Percentiles rank a stretch among this genome's conserved stretches.
Conservation (phyloP, 2,113 vertebrate genomes). For the Lagopus leucura region DNA sequence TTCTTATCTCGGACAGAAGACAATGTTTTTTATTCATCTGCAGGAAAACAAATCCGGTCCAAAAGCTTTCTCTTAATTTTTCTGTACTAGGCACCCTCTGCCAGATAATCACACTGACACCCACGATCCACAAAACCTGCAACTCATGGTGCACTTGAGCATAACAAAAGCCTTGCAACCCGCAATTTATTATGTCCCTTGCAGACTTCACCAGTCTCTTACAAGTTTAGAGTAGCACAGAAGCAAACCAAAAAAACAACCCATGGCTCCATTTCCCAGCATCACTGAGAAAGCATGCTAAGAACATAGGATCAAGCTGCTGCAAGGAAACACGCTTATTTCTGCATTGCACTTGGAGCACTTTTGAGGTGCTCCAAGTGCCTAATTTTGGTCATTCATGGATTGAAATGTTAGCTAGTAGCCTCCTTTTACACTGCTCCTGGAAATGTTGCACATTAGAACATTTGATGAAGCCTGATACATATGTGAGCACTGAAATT, state of each 20-base stretch:
- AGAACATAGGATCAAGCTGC: neutral
- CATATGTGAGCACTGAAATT: slow-evolving; percentile 37
- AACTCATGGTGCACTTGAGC: neutral
- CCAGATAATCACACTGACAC: neutral
- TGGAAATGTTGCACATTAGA: neutral
- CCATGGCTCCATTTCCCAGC: neutral
- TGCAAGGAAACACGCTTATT: neutral
- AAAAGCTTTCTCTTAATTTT: neutral
- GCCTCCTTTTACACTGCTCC: slow-evolving; percentile 18
- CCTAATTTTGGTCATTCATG: neutral
- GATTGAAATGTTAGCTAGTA: neutral
- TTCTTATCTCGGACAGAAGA: neutral
- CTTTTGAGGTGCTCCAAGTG: neutral
- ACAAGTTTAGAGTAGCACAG: neutral
- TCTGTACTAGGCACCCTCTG: neutral
- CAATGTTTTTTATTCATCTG: neutral
- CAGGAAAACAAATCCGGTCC: neutral
- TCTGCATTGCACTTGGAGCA: neutral
- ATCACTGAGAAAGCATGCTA: neutral
- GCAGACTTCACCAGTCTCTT: neutral
- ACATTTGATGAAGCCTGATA: slow-evolving; percentile 26
- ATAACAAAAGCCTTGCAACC: neutral
- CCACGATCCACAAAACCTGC: neutral
- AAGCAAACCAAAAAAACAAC: neutral
- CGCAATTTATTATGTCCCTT: neutral